Conservation (phyloP, 2,113 vertebrate genomes). For the Labeo catla region DNA sequence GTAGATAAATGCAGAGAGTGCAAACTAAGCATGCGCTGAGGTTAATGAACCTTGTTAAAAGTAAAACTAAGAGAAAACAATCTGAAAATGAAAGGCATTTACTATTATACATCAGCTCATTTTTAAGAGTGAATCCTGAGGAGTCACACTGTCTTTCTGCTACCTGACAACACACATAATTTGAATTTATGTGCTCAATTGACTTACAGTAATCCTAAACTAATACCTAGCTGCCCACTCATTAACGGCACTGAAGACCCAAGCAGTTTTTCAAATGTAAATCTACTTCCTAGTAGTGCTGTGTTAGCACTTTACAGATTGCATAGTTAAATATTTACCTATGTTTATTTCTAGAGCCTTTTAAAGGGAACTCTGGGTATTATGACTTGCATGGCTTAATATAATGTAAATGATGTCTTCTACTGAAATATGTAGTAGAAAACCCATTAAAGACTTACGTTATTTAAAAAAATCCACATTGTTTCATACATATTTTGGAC, state of each 20-base stretch:
- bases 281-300: slow-evolving; percentile 11
- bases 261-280: slow-evolving; percentile 16
- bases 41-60: slow-evolving; percentile 21
- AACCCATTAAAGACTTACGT: too few relatives aligned
- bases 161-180: neutral
- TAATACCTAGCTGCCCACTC: neutral
- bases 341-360: neutral
- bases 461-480: too few relatives aligned
- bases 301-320: neutral
- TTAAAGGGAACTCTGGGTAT: neutral
- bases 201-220: slow-evolving; percentile 20
- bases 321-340: neutral
- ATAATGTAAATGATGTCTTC: too few relatives aligned
- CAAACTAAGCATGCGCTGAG: neutral
- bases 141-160: neutral
- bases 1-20: slow-evolving; percentile 9
- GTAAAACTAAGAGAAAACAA: neutral
- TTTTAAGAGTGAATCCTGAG: neutral
- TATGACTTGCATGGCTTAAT: too few relatives aligned
- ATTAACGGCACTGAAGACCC: neutral
- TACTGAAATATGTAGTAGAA: too few relatives aligned
- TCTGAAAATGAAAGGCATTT: neutral
- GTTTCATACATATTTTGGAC: too few relatives aligned
- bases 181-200: slow-evolving; percentile 1
- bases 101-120: neutral